Evolutionary conservation across 2,888 invertebrate genomes (phyloP).

Genomic region (Polyploca ridens): DNA sequence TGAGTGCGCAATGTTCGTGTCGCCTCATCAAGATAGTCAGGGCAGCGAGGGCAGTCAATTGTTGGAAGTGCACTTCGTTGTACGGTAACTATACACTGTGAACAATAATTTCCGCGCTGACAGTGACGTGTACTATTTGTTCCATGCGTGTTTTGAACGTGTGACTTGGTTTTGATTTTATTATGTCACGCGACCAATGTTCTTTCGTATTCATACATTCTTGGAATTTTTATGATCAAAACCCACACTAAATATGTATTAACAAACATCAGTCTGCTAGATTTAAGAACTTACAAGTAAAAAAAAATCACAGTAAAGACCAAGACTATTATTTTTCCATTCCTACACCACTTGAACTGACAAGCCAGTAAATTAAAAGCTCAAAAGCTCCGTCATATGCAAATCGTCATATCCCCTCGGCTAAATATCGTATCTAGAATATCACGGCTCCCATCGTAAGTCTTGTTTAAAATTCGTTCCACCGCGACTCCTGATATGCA

Average conservation of each 20-base stretch:
- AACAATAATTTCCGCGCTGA: constrained; percentile 43
- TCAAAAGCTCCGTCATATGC: constrained; percentile 67
- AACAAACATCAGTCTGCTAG: too few relatives aligned
- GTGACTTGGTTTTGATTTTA: not conserved
- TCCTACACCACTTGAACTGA: not conserved
- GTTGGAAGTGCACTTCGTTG: constrained; percentile 68
- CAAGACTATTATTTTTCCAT: not conserved
- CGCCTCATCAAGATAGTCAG: constrained; percentile 58
- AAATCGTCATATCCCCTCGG: constrained; percentile 67
- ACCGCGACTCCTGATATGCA: constrained; percentile 75
- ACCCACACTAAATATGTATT: too few relatives aligned
- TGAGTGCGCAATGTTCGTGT: constrained; percentile 53
- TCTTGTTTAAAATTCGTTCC: constrained; percentile 79
- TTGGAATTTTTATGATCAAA: too few relatives aligned
- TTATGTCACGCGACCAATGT: not conserved
- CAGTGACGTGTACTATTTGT: constrained; percentile 21
- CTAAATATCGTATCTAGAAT: constrained; percentile 60
- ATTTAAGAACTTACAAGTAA: not conserved
- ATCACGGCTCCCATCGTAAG: constrained; percentile 64
- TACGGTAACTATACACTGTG: constrained; percentile 44
- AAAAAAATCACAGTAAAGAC: not conserved
- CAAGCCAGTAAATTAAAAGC: constrained; percentile 45
- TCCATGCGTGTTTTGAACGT: constrained; percentile 6
- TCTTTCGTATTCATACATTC: not conserved
- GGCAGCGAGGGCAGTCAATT: constrained; percentile 56